Conservation (phyloP, 2,888 invertebrate genomes). For the Drosophila phalerata region DNA sequence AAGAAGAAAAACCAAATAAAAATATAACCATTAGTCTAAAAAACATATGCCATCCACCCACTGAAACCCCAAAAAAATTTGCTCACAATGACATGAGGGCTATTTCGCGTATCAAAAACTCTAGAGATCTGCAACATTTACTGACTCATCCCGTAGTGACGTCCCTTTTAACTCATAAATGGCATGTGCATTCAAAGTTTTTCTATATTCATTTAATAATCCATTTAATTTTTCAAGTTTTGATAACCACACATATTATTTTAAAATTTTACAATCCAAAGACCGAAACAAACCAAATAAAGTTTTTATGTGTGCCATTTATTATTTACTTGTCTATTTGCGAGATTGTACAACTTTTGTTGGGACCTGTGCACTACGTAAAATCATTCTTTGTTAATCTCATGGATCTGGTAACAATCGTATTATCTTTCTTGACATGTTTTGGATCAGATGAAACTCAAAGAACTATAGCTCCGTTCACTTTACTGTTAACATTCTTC, state of each 20-base stretch:
- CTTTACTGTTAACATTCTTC: background rate
- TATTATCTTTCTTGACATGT: background rate
- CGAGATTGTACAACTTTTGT: background rate
- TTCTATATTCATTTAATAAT: conserved; percentile 1
- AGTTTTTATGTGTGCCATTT: background rate
- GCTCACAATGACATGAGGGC: conserved; percentile 16
- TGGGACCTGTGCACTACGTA: conserved; percentile 6
- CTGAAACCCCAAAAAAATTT: background rate
- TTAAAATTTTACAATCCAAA: background rate
- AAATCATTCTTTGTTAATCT: background rate
- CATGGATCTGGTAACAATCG: conserved; percentile 5
- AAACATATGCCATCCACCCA: conserved; percentile 12
- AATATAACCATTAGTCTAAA: background rate
- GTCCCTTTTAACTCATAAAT: conserved; percentile 1
- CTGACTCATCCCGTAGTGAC: conserved; percentile 10
- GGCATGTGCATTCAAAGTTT: conserved; percentile 3
- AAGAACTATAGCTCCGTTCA: background rate
- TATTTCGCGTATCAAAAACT: conserved; percentile 3
- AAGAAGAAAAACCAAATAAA: too few relatives aligned
- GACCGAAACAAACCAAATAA: background rate
- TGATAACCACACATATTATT: conserved; percentile 4
- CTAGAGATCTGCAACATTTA: conserved; percentile 9
- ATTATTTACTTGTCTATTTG: background rate
- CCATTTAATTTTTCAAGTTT: background rate
- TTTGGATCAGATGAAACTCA: background rate